Evolutionary conservation across 2,797 vertebrate species (phyloP).

Genomic region (Mormyrus hasselquistii): DNA sequence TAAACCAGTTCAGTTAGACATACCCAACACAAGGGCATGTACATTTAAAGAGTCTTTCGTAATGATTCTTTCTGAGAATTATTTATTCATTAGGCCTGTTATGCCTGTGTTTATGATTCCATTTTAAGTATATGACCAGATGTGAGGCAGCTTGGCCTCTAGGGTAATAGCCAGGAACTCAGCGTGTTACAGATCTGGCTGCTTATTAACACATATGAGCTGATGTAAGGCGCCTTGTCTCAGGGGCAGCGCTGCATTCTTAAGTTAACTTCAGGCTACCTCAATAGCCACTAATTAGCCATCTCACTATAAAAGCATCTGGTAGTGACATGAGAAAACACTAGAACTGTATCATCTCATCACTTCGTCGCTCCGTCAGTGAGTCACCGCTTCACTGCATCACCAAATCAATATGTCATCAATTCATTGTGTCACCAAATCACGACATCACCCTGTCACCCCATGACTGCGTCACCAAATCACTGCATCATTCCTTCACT

Average conservation of each 20-base stretch:
- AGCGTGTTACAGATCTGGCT: background rate
- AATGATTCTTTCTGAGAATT: background rate
- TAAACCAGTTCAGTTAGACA: background rate
- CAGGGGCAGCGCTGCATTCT: constrained; percentile 10
- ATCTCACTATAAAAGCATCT: background rate
- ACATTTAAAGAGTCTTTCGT: background rate
- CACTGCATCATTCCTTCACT: background rate
- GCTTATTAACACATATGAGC: background rate
- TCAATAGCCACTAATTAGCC: constrained; percentile 45
- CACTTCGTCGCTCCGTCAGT: background rate
- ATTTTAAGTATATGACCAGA: background rate
- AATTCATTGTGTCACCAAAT: background rate
- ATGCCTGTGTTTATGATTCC: background rate
- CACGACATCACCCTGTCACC: background rate
- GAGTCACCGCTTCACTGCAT: background rate
- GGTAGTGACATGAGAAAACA: constrained; percentile 30
- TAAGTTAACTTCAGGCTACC: constrained; percentile 40
- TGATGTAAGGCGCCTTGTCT: background rate
- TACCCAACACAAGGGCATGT: background rate
- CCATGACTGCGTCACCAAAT: background rate
- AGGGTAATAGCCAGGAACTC: background rate
- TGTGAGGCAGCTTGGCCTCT: background rate
- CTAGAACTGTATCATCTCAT: background rate
- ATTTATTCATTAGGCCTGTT: background rate
- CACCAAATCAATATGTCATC: background rate